Base-by-base conservation (phyloP, 1,140 invertebrate genomes). In the Brachionus asplanchnoidis region DNA sequence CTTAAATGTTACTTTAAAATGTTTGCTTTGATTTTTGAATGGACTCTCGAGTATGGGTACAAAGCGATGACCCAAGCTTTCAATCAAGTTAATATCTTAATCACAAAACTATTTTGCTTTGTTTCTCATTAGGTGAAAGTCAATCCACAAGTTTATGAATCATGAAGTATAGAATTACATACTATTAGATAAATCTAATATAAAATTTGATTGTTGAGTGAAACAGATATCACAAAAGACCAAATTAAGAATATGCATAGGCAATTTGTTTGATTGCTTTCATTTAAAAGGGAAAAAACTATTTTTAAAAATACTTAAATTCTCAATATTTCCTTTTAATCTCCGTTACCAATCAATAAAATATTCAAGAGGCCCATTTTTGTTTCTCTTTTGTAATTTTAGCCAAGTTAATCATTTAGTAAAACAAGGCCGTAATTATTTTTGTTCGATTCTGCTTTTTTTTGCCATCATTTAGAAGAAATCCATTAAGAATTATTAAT, bases 401-500 rank as follows among this genome's bases (percentile, higher is more conserved):
- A 17, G 46, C 46, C 46, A 53, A 53, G 12, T 53, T 53, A n/a
- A 60, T 60, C 53, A 60, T 60, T 60, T 6, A 20, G n/a, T 9
- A 60, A 60, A 60, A 8, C 53, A 60, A 60, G 53, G 17, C 53
- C 53, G 8, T 26, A 60, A 26, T 60, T 23, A 20, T 60, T 20
- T 56, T 20, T 9, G n/a, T 20, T 60, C 17, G 5, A 60, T 20
- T 20, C 17, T 60, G n/a, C 14, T 17, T 46, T 46, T 60, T 60
- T 60, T 60, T 60, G 53, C 53, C 20, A 60, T 60, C 53, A 60
- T 60, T 60, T 60, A 60, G 53, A 9, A 60, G 17, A 60, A 60
- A 60, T 60, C 53, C 53, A 60, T 60, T 60, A 60, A 60, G n/a
- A 60, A 60, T 60, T 60, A 60, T 60, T 60, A 60, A 60, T 60